These are phyloP conservation scores for Chloroclystis v-ata DNA, from an alignment of 2,888 invertebrate species.

Conservation along the genomic window DNA sequence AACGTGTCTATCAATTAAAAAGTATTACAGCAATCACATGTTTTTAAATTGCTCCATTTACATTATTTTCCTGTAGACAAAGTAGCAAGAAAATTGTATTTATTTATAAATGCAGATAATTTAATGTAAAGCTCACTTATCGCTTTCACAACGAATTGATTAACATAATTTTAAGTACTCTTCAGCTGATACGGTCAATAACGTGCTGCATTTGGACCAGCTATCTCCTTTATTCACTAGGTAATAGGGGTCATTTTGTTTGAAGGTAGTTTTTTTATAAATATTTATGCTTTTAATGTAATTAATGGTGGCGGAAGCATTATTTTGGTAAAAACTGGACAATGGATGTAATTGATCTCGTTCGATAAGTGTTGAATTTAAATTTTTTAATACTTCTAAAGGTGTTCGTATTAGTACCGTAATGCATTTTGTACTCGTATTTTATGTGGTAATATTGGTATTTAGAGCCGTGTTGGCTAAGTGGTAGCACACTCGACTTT, in stretches of 20 bases:
- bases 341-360: constrained; percentile 49
- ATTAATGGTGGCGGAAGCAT: constrained; percentile 49
- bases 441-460: too few relatives aligned
- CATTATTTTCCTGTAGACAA: too few relatives aligned
- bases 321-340: constrained; percentile 52
- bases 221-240: background rate
- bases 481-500: too few relatives aligned
- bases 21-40: too few relatives aligned
- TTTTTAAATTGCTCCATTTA: too few relatives aligned
- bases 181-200: background rate
- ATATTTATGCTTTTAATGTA: constrained; percentile 47
- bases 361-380: constrained; percentile 41
- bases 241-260: background rate
- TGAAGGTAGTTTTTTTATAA: constrained; percentile 23
- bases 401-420: constrained; percentile 10
- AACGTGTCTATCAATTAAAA: too few relatives aligned
- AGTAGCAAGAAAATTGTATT: too few relatives aligned
- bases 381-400: constrained; percentile 27
- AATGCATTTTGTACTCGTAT: background rate
- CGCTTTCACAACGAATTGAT: constrained; percentile 69
- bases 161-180: constrained; percentile 39
- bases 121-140: constrained; percentile 41
- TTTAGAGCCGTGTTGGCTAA: too few relatives aligned
- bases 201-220: background rate
- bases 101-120: constrained; percentile 20